Conservation (phyloP, 2,888 invertebrate species). For the Drosophila suboccidentalis region DNA sequence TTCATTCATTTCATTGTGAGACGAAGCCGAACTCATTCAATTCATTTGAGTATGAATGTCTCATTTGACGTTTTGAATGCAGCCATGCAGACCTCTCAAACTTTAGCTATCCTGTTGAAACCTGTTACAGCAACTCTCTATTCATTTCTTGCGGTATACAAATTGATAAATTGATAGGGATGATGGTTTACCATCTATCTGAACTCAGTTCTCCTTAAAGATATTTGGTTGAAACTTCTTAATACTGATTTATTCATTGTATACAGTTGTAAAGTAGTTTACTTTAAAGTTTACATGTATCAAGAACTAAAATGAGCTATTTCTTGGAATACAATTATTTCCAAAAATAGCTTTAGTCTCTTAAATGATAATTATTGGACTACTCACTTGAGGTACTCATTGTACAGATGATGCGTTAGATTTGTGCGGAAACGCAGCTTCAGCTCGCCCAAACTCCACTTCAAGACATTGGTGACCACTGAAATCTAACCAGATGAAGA, state of each 20-base stretch:
- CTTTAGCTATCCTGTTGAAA: neutral
- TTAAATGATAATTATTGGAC: neutral
- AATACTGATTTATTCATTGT: neutral
- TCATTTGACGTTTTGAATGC: too few species aligned
- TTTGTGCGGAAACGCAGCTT: conserved; percentile 96
- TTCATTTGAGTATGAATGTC: too few species aligned
- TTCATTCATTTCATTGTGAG: too few species aligned
- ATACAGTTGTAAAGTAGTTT: too few species aligned
- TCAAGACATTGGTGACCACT: conserved; percentile 96
- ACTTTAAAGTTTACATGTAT: too few species aligned
- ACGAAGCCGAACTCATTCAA: too few species aligned
- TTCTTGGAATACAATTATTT: neutral
- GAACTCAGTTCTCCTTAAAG: neutral
- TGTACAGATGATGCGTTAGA: conserved; percentile 94
- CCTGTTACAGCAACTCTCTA: neutral
- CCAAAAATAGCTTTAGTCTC: neutral
- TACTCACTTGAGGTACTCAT: conserved; percentile 96
- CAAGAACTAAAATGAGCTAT: too few species aligned
- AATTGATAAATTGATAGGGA: neutral
- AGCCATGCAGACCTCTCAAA: too few species aligned
- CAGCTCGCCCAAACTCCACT: conserved; percentile 97
- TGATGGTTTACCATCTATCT: neutral
- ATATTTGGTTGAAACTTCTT: neutral
- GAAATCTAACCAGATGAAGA: conserved; percentile 89
- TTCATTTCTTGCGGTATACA: neutral